Evolutionary conservation across 30 jellyfish, hydroid and myxozoan species (phyloP).

Genomic region (Turritopsis dohrnii): DNA sequence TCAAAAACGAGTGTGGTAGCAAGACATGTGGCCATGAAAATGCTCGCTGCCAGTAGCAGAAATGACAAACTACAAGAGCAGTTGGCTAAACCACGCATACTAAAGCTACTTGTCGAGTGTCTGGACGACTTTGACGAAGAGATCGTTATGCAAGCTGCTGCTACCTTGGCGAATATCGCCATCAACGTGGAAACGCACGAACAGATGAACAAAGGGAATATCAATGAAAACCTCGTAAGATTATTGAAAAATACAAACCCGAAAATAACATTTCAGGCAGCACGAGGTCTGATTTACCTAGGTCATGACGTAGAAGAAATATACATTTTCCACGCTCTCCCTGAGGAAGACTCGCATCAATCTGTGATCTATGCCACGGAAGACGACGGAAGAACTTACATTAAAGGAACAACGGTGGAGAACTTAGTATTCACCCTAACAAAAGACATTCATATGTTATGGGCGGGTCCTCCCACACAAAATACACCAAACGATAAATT

Average conservation of each 20-base stretch:
- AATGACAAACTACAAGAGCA: constrained; percentile 72
- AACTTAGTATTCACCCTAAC: constrained; percentile 64
- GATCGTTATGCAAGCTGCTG: constrained; percentile 57
- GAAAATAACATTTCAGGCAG: constrained; percentile 70
- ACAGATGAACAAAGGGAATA: constrained; percentile 52
- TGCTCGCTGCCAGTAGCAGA: constrained; percentile 92
- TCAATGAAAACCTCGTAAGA: constrained; percentile 34
- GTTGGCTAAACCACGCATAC: constrained; percentile 65
- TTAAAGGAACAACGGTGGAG: constrained; percentile 75
- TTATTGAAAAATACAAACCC: constrained; percentile 46
- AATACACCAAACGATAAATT: constrained; percentile 42
- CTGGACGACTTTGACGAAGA: constrained; percentile 64
- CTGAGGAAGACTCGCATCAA: constrained; percentile 48
- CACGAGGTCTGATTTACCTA: constrained; percentile 78
- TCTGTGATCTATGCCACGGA: constrained; percentile 15
- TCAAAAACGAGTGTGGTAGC: constrained; percentile 54
- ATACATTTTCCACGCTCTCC: constrained; percentile 50
- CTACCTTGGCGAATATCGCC: constrained; percentile 80
- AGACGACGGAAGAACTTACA: constrained; percentile 18
- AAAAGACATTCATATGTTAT: constrained; percentile 47
- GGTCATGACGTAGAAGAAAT: constrained; percentile 70
- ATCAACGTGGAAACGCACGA: constrained; percentile 62
- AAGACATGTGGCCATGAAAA: constrained; percentile 76
- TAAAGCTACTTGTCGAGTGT: constrained; percentile 57
- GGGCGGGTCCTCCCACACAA: constrained; percentile 87